Percentiles rank a stretch among this genome's conserved stretches.
phyloP scores from a whole-genome alignment of 2,797 vertebrate species.

The Artibeus lituratus region DNA sequence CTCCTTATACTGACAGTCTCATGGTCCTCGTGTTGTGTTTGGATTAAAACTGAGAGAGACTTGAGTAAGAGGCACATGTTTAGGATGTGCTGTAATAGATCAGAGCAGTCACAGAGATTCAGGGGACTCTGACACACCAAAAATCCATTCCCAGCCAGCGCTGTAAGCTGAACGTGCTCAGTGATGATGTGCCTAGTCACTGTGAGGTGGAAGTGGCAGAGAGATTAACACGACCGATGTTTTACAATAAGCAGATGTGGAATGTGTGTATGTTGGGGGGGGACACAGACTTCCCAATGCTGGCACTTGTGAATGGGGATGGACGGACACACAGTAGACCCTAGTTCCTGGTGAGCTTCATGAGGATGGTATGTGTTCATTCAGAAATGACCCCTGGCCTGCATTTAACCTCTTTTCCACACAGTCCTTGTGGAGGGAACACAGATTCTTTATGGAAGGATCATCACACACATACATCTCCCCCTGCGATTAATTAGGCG shows the following conservation, averaged over 20 bases:
- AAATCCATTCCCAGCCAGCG: too few species aligned
- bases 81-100: not conserved
- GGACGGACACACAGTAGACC: not conserved
- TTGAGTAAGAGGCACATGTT: not conserved
- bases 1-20: not conserved
- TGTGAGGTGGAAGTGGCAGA: not conserved
- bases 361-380: not conserved
- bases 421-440: not conserved
- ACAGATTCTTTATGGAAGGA: not conserved
- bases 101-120: not conserved
- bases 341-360: not conserved
- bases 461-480: not conserved
- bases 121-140: not conserved
- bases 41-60: not conserved
- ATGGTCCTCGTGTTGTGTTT: not conserved
- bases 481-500: conserved; percentile 38
- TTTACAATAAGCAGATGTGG: not conserved
- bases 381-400: not conserved
- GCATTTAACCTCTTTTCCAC: not conserved
- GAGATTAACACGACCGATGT: not conserved
- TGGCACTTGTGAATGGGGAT: not conserved
- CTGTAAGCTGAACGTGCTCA: not conserved
- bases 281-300: not conserved
- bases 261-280: not conserved
- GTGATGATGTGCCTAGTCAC: not conserved